Base-by-base conservation (phyloP, 2,113 vertebrate genomes). In the Otocyon megalotis region DNA sequence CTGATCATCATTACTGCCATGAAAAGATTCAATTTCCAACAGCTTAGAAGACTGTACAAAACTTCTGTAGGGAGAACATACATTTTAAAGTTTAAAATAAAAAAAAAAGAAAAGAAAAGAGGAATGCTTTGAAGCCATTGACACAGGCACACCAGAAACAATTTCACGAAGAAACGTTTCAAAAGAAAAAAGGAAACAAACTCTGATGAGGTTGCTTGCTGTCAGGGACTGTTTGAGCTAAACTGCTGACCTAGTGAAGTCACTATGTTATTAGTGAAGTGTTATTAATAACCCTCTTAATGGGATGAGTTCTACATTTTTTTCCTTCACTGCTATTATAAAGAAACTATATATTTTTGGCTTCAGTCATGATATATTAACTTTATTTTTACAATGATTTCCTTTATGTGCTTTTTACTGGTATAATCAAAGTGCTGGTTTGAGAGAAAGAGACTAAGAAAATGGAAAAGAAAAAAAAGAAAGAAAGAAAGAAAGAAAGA, bases 61-160 rank as follows among this genome's bases (percentile, higher is more conserved):
- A 69, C 20, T 87, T 93, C 82, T 69, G 6, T 53, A n/a, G 58
- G 50, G 50, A 92, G 12, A 69, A 24, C 30, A 43, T 20, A 43
- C 26, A 54, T 81, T 81, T 93, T 86, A 74, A 92, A 37, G 60
- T 56, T 56, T 50, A 50, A 77, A 77, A 50, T 60, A 6, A 3
- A 24, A 37, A 60, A 72, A 87, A 53, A 79, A 48, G 43, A 60
- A 63, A 14, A 32, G 2, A 56, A 53, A 80, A 67, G 43, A 37
- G 35, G 86, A 97, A 86, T 89, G 43, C 67, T 90, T 86, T 87
- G 74, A 97, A 85, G 30, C 37, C 28, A 30, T n/a, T 79, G 62
- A 19, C 20, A 43, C 35, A 67, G 54, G 62, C 32, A 53, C n/a
- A 83, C 9, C 53, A 74, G 13, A 83, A 65, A 50, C 54, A 93